Evolutionary conservation across 2,113 vertebrate species (phyloP).

Genomic region (Scortum barcoo): DNA sequence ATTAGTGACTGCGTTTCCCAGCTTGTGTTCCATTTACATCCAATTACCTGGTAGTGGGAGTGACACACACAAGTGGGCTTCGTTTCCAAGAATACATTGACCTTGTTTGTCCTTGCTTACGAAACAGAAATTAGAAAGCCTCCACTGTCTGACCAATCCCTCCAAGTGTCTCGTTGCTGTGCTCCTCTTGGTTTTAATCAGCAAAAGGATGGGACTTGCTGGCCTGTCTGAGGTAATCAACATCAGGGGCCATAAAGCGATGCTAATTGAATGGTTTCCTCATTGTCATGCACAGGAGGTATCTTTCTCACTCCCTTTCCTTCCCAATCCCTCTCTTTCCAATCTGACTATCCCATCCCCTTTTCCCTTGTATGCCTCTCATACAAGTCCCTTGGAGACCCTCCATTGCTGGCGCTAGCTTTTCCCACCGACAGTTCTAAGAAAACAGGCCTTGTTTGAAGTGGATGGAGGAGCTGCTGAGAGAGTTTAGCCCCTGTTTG

Average conservation of each 20-base stretch:
- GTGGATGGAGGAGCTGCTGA: conserved; percentile 68
- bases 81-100: conserved; percentile 68
- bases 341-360: conserved; percentile 64
- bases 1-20: conserved; percentile 34
- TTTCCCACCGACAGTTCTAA: conserved; percentile 80
- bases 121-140: conserved; percentile 76
- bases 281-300: conserved; percentile 84
- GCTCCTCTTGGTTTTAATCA: conserved; percentile 83
- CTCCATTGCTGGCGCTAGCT: conserved; percentile 65
- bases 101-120: conserved; percentile 80
- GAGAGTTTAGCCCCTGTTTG: conserved; percentile 72
- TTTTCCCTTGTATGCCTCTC: conserved; percentile 73
- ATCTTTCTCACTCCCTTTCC: conserved; percentile 64
- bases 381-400: conserved; percentile 74
- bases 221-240: conserved; percentile 86
- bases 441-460: conserved; percentile 84
- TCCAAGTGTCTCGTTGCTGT: conserved; percentile 59
- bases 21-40: conserved; percentile 65
- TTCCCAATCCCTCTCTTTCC: conserved; percentile 63
- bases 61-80: conserved; percentile 51
- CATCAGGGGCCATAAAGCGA: conserved; percentile 83
- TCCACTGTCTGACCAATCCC: conserved; percentile 67
- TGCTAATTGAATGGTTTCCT: conserved; percentile 86
- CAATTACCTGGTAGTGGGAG: conserved; percentile 64
- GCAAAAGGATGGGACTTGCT: conserved; percentile 78